A percentile compares a stretch with the other conserved stretches of the same genome.
Evolutionary conservation across 2,888 invertebrate species (phyloP).

Genomic region (Iselma pallidipennis): DNA sequence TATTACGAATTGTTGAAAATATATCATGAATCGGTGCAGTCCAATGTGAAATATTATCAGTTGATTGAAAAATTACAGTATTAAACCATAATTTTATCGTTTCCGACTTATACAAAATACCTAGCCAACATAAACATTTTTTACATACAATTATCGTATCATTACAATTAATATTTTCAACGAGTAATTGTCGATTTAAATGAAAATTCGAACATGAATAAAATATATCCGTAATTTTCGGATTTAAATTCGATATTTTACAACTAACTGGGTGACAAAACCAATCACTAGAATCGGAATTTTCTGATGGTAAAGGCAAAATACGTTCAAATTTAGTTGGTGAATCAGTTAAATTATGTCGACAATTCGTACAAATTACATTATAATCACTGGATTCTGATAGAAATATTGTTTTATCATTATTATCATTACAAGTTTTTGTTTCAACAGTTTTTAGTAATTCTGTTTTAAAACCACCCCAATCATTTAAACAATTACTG

Average conservation of each 20-base stretch:
- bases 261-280: constrained; percentile 63
- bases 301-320: constrained; percentile 65
- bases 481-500: constrained; percentile 31
- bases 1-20: constrained; percentile 59
- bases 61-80: constrained; percentile 56
- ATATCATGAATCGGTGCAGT: constrained; percentile 57
- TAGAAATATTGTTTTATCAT: constrained; percentile 45
- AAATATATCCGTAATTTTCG: constrained; percentile 61
- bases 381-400: constrained; percentile 57
- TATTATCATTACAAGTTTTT: neutral
- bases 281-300: constrained; percentile 66
- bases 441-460: constrained; percentile 30
- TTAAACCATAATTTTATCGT: constrained; percentile 63
- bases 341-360: constrained; percentile 36
- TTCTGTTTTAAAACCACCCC: constrained; percentile 48
- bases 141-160: constrained; percentile 63
- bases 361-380: constrained; percentile 56
- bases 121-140: constrained; percentile 64
- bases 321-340: constrained; percentile 61
- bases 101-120: constrained; percentile 55
- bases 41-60: constrained; percentile 33
- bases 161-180: constrained; percentile 57
- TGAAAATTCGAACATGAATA: constrained; percentile 63
- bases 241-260: constrained; percentile 50
- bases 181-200: constrained; percentile 38